Base-by-base conservation (phyloP, 2,113 vertebrate genomes). In the Myrmophylax atrothorax region DNA sequence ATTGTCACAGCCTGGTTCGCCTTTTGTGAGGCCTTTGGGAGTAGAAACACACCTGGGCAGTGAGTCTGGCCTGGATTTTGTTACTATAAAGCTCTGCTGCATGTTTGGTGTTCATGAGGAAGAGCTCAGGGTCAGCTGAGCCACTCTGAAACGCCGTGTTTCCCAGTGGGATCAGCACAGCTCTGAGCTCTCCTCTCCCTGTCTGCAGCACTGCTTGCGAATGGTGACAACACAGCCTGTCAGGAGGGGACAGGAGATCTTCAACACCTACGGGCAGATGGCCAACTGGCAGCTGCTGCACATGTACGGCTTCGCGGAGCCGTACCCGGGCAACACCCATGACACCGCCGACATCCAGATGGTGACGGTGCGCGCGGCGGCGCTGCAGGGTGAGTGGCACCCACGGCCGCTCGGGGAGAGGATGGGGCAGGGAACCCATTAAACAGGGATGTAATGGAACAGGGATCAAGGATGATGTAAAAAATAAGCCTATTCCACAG, bases 211-310 rank as follows among this genome's bases (percentile, higher is more conserved):
- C 6, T 98, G 95, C 69, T 92, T 99, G 87, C 98, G 97, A 75
- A 99, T 99, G 99, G 98, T 99, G 13, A 98, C 98, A 3, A 97
- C 98, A 2, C 97, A 93, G n/a, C 89, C 90, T 3, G 93, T 99
- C 47, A 23, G 12, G 44, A 97, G 98, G 93, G 99, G 98, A 4
- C 97, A 99, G 56, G 99, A 99, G 97, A 97, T 99, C 42, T 99
- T 99, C 90, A 99, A 99, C 97, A 99, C 99, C 0, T 99, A 99
- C 0, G 99, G 99, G 23, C 98, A 99, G 91, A 98, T 99, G 98
- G 99, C 99, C 78, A 99, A 99, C 96, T 99, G 99, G 99, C 99
- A 99, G 91, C 98, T 99, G 72, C 98, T 99, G 38, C 99, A 99
- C 60, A 99, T 99, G 99, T 99, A 99, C 0, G 99, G 99, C 70